Base-by-base conservation (phyloP, 2,113 vertebrate genomes). In the Calidris pugnax region DNA sequence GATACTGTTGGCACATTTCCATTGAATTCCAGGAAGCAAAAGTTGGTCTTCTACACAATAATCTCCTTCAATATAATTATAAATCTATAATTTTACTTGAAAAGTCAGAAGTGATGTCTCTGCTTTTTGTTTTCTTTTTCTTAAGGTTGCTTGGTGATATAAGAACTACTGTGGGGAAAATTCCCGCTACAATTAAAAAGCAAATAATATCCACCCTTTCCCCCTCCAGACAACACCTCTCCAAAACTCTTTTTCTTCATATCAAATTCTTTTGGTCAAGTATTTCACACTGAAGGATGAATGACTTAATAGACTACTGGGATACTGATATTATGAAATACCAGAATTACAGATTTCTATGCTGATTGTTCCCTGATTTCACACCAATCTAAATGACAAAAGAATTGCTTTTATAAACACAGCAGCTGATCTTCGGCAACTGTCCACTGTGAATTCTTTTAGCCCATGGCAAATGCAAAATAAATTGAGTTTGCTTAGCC, bases 381-480 rank as follows among this genome's bases (percentile, higher is more conserved):
- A 92, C 79, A 77, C 57, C 50, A 59, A 19, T 71, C 7, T 6
- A 76, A 69, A 37, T 43, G 67, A 96, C 53, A 85, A 86, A 90
- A 93, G 37, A 91, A 86, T 62, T 5, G 5, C 37, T 50, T 91
- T 92, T 80, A 93, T 50, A 80, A 73, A 69, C 71, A 30, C 41
- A 77, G n/a, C 26, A 66, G 39, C 26, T 89, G 68, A 93, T 84
- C 68, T 86, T 62, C 2, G 0, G 55, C 55, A 88, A 41, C 59
- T 77, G 63, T 88, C 68, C 67, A 63, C 32, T 67, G 37, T 89
- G 64, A 86, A 93, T 86, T 84, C 39, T 87, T 82, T 82, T 93
- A 90, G 86, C 94, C 89, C 12, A 17, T 50, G 83, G 94, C 79
- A 89, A 95, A 95, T 92, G 83, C 77, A 92, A 92, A 95, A 93